Evolutionary conservation across 2,113 vertebrate species (phyloP).

Genomic region (Casuarius casuarius): DNA sequence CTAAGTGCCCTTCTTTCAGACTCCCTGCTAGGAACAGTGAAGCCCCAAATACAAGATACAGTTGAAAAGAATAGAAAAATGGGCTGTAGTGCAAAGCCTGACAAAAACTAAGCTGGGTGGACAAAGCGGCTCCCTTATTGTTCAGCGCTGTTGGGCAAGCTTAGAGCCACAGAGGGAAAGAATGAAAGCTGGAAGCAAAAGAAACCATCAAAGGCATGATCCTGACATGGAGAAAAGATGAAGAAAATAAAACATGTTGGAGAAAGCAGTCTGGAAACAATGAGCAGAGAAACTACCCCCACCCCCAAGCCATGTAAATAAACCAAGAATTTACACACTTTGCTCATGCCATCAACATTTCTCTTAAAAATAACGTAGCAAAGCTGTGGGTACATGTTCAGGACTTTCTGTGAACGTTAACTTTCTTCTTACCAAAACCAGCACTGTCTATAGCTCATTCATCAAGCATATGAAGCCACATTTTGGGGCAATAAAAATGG

Average conservation of each 20-base stretch:
- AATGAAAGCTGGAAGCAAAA: neutral
- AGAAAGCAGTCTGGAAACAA: slow-evolving; percentile 10
- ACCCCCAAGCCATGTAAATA: neutral
- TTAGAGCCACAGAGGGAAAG: neutral
- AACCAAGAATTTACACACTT: neutral
- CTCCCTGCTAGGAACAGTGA: neutral
- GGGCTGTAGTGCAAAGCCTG: neutral
- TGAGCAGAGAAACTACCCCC: neutral
- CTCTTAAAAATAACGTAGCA: neutral
- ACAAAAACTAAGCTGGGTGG: neutral
- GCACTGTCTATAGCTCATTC: neutral
- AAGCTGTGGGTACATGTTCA: neutral
- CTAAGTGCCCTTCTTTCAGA: neutral
- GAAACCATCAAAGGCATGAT: neutral
- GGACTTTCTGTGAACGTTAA: neutral
- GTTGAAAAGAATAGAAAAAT: neutral
- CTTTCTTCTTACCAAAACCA: neutral
- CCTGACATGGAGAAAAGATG: neutral
- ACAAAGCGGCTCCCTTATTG: neutral
- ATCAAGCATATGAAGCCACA: neutral
- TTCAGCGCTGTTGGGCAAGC: neutral
- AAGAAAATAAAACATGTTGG: neutral
- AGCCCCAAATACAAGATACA: neutral
- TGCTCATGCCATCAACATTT: neutral
- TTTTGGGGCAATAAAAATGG: slow-evolving; percentile 1